phyloP scores from a whole-genome alignment of 1,140 invertebrate genomes.

The Drosophila setifemur region DNA sequence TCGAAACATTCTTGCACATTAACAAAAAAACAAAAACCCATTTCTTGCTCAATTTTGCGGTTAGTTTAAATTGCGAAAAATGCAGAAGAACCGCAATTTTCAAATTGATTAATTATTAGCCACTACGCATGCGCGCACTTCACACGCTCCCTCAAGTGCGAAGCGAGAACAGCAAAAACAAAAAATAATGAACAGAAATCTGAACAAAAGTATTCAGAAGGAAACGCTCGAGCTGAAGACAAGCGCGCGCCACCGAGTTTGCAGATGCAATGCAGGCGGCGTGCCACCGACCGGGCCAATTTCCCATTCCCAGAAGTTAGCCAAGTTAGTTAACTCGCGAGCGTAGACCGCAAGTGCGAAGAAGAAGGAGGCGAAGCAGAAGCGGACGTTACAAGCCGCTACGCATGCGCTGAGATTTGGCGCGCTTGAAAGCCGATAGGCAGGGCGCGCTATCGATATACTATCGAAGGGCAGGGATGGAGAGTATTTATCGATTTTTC shows the following conservation, averaged over 20 bases:
- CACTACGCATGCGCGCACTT: slow-evolving; percentile 51
- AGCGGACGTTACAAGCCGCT: slow-evolving; percentile 1
- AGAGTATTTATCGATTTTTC: too few relatives aligned
- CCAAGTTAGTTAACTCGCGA: slow-evolving; percentile 46
- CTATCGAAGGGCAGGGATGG: neutral
- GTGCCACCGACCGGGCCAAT: slow-evolving; percentile 38
- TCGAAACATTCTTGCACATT: neutral
- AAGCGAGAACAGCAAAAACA: neutral
- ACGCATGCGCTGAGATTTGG: slow-evolving; percentile 27
- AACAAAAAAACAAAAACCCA: slow-evolving; percentile 6
- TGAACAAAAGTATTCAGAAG: slow-evolving; percentile 5
- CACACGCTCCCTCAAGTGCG: slow-evolving; percentile 43
- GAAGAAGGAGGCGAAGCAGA: slow-evolving; percentile 19
- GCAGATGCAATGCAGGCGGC: slow-evolving; percentile 66
- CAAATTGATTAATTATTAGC: slow-evolving; percentile 41
- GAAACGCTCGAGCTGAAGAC: slow-evolving; percentile 35
- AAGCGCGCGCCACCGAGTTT: slow-evolving; percentile 71
- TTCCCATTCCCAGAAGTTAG: slow-evolving; percentile 55
- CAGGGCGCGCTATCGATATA: neutral
- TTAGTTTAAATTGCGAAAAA: slow-evolving; percentile 28
- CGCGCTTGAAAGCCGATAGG: neutral
- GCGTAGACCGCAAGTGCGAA: slow-evolving; percentile 46
- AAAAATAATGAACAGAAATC: neutral
- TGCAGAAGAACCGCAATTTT: slow-evolving; percentile 56
- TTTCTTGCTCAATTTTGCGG: slow-evolving; percentile 24